Percentiles rank a stretch among this genome's conserved stretches.
phyloP scores from a whole-genome alignment of 2,113 vertebrate species.

The Dipodomys ordii region DNA sequence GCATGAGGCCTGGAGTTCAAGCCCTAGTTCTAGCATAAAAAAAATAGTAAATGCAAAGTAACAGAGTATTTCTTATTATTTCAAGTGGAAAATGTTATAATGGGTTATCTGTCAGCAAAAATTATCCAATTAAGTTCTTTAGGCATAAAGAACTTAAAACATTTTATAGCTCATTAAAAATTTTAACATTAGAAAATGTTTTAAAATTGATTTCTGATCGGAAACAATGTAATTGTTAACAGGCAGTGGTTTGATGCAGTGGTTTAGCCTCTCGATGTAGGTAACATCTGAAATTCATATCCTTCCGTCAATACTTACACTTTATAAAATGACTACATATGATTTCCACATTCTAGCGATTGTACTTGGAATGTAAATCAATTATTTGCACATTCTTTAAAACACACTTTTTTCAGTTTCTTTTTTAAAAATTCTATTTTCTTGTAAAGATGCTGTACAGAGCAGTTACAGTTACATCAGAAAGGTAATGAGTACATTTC shows the following conservation, averaged over 20 bases:
- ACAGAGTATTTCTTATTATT: constrained; percentile 31
- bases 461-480: no score
- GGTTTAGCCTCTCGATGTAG: neutral
- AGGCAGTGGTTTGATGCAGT: constrained; percentile 55
- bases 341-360: constrained; percentile 29
- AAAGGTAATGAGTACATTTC: no score
- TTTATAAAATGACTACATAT: constrained; percentile 15
- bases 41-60: neutral
- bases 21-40: no score
- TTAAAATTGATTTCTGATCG: constrained; percentile 53
- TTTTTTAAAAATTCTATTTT: no score
- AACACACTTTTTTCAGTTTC: constrained; percentile 8
- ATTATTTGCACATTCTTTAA: constrained; percentile 32
- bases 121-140: neutral
- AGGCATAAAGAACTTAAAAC: neutral
- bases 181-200: constrained; percentile 32
- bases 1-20: no score
- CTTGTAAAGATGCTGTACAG: no score
- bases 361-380: constrained; percentile 42
- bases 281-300: constrained; percentile 24
- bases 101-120: constrained; percentile 49
- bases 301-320: constrained; percentile 37
- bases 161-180: constrained; percentile 22
- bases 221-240: constrained; percentile 54
- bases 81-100: constrained; percentile 55